A percentile compares a stretch with the other conserved stretches of the same genome.
phyloP scores from a whole-genome alignment of 2,888 invertebrate species.

The Tryphoninae sp. region DNA sequence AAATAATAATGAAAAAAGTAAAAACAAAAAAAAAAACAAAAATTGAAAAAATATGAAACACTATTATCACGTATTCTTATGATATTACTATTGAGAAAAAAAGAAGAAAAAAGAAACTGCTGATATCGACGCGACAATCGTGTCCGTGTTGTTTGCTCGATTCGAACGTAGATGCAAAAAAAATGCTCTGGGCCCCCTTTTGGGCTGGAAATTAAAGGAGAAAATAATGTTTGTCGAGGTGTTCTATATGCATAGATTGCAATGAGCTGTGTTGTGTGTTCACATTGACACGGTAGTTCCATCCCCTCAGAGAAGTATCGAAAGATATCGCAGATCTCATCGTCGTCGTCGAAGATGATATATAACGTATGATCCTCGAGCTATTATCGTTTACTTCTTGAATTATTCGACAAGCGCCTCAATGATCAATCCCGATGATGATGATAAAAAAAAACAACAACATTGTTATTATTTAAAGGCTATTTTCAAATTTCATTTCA shows the following conservation, averaged over 20 bases:
- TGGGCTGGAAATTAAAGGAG: constrained; percentile 36
- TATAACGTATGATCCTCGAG: constrained; percentile 58
- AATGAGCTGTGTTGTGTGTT: constrained; percentile 65
- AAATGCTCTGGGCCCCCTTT: constrained; percentile 43
- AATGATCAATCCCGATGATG: constrained; percentile 75
- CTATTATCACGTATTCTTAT: constrained; percentile 59
- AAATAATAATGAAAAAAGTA: constrained; percentile 32
- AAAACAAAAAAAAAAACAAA: constrained; percentile 10
- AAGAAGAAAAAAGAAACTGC: constrained; percentile 20
- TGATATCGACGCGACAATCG: constrained; percentile 34
- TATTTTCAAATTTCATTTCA: constrained; percentile 79
- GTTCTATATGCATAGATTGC: constrained; percentile 57
- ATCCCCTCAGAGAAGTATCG: constrained; percentile 46
- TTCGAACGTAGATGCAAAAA: constrained; percentile 38
- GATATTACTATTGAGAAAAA: constrained; percentile 51
- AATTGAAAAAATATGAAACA: constrained; percentile 41
- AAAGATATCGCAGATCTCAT: constrained; percentile 13
- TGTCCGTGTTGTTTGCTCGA: constrained; percentile 54
- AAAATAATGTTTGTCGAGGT: constrained; percentile 42
- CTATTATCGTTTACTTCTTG: constrained; percentile 52
- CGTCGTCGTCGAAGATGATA: constrained; percentile 44
- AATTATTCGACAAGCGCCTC: constrained; percentile 73
- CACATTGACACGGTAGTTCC: constrained; percentile 64
- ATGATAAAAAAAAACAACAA: constrained; percentile 40
- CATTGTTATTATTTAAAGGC: constrained; percentile 78